phyloP scores from a whole-genome alignment of 2,113 vertebrate genomes.

The Cnemophilus loriae region DNA sequence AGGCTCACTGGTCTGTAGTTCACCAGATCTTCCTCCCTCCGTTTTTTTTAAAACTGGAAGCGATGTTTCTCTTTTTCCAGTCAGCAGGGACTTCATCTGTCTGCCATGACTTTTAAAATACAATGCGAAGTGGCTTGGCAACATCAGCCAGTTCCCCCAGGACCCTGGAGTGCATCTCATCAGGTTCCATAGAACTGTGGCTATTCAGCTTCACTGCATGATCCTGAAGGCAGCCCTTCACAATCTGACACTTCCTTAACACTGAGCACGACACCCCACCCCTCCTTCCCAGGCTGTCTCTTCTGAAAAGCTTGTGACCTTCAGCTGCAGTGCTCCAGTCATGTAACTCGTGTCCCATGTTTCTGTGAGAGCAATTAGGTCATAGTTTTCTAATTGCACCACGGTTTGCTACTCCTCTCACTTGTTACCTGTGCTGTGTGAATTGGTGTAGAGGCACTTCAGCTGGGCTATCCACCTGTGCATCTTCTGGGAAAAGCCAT shows the following conservation, averaged over 20 bases:
- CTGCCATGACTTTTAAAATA: neutral
- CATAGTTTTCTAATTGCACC: neutral
- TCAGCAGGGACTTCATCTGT: neutral
- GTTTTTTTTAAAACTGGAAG: neutral
- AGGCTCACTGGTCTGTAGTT: neutral
- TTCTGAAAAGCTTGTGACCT: neutral
- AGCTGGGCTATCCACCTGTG: neutral
- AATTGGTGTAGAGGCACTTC: neutral
- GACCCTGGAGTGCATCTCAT: neutral
- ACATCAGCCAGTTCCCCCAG: neutral
- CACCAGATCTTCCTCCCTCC: neutral
- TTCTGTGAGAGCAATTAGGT: neutral
- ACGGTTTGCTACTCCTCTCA: neutral
- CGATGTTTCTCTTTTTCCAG: neutral
- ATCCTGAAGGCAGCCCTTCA: neutral
- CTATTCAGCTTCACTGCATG: rapidly evolving
- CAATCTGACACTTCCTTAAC: too few relatives aligned
- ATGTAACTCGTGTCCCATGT: neutral
- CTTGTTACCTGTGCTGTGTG: neutral
- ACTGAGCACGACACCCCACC: too few relatives aligned
- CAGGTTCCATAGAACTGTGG: neutral
- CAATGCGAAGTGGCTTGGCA: neutral
- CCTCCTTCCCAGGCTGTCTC: neutral
- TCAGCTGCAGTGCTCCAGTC: neutral
- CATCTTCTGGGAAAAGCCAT: too few relatives aligned